Percentiles rank a stretch among this genome's conserved stretches.
Conservation (phyloP, 2,113 vertebrate genomes). For the Alces alces region DNA sequence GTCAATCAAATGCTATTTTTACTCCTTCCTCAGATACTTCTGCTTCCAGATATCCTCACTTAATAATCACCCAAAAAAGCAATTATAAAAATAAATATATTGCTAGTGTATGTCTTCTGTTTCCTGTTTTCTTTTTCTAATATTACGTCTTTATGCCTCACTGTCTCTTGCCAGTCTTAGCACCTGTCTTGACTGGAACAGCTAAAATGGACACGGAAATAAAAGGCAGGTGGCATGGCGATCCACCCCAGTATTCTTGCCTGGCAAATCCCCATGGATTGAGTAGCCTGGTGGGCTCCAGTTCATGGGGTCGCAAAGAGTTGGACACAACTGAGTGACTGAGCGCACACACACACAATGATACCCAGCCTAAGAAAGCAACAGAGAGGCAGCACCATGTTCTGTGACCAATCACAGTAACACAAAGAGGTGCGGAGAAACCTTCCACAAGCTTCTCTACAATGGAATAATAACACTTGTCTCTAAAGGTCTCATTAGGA, state of each 20-base stretch:
- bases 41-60: conserved; percentile 17
- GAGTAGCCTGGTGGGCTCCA: background rate
- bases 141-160: background rate
- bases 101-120: background rate
- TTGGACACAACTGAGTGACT: background rate
- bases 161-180: background rate
- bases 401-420: background rate
- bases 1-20: conserved; percentile 43
- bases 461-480: background rate
- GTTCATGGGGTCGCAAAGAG: background rate
- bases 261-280: background rate
- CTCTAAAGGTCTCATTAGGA: background rate
- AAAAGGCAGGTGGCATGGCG: background rate
- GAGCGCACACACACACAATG: background rate
- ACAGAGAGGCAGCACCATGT: background rate
- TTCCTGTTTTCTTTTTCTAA: background rate
- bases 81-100: conserved; percentile 51
- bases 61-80: conserved; percentile 20
- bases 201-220: background rate
- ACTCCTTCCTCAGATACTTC: conserved; percentile 31
- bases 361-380: background rate
- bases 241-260: background rate
- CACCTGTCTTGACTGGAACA: background rate
- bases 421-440: background rate
- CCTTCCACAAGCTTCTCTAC: background rate